These are phyloP conservation scores for Meteorus sp. DNA, from an alignment of 1,140 invertebrate genomes.

Conservation along the genomic window DNA sequence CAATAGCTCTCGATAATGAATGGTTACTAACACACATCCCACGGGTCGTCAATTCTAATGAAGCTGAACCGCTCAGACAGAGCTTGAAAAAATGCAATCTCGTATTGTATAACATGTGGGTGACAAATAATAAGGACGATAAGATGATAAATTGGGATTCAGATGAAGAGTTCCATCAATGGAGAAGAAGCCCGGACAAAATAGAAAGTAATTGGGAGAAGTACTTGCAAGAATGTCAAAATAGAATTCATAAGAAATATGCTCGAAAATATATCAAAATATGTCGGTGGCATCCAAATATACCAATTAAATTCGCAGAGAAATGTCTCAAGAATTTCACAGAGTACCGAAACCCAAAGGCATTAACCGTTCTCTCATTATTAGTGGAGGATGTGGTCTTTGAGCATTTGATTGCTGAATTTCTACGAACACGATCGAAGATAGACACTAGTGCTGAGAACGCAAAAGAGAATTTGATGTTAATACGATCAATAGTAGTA, in stretches of 20 bases:
- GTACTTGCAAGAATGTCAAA: slow-evolving; percentile 29
- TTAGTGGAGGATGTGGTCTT: slow-evolving; percentile 32
- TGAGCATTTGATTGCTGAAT: slow-evolving; percentile 30
- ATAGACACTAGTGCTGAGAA: slow-evolving; percentile 17
- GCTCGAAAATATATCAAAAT: slow-evolving; percentile 33
- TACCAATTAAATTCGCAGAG: slow-evolving; percentile 41
- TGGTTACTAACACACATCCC: no score
- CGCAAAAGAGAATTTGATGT: neutral
- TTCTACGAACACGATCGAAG: slow-evolving; percentile 20
- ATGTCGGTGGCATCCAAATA: slow-evolving; percentile 42
- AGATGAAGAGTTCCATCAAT: no score
- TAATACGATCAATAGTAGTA: neutral
- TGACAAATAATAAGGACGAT: no score
- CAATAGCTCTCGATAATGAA: no score
- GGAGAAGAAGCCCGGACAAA: neutral
- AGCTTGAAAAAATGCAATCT: no score
- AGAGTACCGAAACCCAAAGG: neutral
- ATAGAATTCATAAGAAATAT: neutral
- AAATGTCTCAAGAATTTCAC: slow-evolving; percentile 17
- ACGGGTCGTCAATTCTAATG: no score
- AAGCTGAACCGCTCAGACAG: no score
- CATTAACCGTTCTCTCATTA: slow-evolving; percentile 24
- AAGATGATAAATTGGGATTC: no score
- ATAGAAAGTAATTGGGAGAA: slow-evolving; percentile 29
- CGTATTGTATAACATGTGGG: no score